Evolutionary conservation across 2,888 invertebrate genomes (phyloP).

Genomic region (Ctenicera cuprea): DNA sequence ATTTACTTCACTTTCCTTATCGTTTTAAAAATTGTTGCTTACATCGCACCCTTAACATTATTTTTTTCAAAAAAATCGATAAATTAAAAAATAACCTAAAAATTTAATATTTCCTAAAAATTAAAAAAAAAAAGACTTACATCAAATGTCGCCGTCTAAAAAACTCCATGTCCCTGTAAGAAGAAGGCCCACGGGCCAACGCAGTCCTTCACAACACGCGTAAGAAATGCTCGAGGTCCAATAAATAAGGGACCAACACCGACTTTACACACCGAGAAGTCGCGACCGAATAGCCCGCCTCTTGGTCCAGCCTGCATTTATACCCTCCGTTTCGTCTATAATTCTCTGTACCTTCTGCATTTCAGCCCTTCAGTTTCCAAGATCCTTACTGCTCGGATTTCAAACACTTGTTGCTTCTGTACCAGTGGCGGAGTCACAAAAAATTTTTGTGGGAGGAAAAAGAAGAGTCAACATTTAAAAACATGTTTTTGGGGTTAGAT

Average conservation of each 20-base stretch:
- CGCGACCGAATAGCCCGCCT: conserved; percentile 50
- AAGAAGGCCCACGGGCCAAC: conserved; percentile 25
- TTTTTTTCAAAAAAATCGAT: too few species aligned
- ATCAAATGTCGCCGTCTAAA: conserved; percentile 37
- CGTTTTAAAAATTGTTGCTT: too few species aligned
- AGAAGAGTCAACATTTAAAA: too few species aligned
- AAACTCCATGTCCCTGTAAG: conserved; percentile 43
- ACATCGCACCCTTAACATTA: too few species aligned
- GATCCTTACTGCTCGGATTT: background rate
- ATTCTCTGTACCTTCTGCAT: conserved; percentile 36
- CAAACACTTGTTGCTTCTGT: conserved; percentile 13
- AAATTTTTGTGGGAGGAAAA: too few species aligned
- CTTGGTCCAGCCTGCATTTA: conserved; percentile 52
- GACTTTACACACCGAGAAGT: conserved; percentile 49
- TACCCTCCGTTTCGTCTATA: conserved; percentile 49
- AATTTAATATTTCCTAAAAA: background rate
- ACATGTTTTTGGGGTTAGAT: too few species aligned
- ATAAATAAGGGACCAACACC: conserved; percentile 43
- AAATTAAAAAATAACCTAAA: too few species aligned
- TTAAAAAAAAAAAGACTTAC: conserved; percentile 40
- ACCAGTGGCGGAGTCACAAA: background rate
- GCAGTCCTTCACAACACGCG: conserved; percentile 45
- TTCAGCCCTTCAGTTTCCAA: conserved; percentile 38
- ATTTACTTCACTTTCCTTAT: too few species aligned
- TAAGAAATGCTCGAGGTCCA: conserved; percentile 45